Conservation (phyloP, 64 coral and sea anemone species). For the Pocillopora damicornis region DNA sequence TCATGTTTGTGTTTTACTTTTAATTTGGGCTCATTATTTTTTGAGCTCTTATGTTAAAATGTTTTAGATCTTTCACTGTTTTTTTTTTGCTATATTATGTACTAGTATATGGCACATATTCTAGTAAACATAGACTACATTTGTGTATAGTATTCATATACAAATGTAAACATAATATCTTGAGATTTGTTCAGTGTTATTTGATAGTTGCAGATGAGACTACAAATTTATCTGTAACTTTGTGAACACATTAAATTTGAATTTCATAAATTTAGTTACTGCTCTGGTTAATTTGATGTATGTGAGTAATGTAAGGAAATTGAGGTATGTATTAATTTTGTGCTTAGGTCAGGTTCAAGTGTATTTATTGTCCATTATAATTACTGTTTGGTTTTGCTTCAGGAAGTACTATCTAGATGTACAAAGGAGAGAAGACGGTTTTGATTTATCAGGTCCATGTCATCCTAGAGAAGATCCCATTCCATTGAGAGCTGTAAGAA, state of each 20-base stretch:
- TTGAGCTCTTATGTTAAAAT: background rate
- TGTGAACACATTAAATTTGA: no score
- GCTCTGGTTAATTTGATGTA: no score
- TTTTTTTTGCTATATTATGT: background rate
- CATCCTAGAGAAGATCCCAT: constrained; percentile 79
- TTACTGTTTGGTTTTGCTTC: background rate
- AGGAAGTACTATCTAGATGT: constrained; percentile 99
- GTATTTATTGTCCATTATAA: background rate
- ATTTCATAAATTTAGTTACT: no score
- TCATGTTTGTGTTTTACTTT: background rate
- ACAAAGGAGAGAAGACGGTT: constrained; percentile 95
- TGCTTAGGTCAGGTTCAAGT: no score
- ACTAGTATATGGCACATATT: background rate
- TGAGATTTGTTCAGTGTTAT: background rate
- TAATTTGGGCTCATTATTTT: background rate
- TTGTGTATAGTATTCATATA: no score
- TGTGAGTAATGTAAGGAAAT: no score
- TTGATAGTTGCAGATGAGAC: no score
- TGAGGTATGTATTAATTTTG: no score
- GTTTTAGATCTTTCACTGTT: background rate
- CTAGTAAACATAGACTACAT: no score
- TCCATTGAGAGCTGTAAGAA: constrained; percentile 79
- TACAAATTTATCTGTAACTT: no score
- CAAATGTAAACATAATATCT: no score
- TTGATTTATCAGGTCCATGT: constrained; percentile 90